These are phyloP conservation scores for Vulpes lagopus DNA, from an alignment of 2,113 vertebrate genomes.

Conservation along the genomic window DNA sequence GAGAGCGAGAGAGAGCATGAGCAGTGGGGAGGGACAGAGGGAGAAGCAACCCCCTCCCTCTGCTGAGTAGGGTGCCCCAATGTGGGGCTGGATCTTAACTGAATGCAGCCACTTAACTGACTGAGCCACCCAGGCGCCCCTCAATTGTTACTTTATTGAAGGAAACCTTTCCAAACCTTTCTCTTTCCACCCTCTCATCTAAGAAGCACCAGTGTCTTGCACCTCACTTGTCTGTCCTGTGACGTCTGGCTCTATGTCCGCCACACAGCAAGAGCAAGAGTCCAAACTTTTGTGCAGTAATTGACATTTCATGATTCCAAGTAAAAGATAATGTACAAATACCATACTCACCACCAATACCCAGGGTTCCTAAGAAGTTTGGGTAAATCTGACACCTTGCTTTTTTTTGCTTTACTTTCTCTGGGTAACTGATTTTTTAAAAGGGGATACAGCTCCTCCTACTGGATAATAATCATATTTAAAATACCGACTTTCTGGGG, in stretches of 20 bases:
- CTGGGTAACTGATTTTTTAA: neutral
- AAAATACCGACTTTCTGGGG: neutral
- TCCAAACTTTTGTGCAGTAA: neutral
- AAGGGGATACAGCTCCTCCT: neutral
- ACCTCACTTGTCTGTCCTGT: neutral
- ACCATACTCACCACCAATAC: neutral
- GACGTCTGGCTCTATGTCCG: neutral
- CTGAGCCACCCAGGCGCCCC: neutral
- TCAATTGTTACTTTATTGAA: neutral
- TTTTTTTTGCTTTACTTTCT: neutral
- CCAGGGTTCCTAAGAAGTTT: neutral
- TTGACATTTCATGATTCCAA: neutral
- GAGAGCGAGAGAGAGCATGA: neutral
- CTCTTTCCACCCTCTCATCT: neutral
- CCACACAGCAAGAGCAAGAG: neutral
- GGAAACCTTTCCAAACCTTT: neutral
- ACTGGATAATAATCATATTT: conserved; percentile 2
- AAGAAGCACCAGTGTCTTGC: neutral
- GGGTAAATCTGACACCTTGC: neutral
- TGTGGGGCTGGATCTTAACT: neutral
- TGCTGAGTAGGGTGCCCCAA: neutral
- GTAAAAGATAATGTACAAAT: neutral
- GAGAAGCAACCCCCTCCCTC: neutral
- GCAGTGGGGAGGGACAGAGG: neutral
- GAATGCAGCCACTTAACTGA: neutral